Conservation (phyloP, 2,888 invertebrate species). For the Drosophila limbata region DNA sequence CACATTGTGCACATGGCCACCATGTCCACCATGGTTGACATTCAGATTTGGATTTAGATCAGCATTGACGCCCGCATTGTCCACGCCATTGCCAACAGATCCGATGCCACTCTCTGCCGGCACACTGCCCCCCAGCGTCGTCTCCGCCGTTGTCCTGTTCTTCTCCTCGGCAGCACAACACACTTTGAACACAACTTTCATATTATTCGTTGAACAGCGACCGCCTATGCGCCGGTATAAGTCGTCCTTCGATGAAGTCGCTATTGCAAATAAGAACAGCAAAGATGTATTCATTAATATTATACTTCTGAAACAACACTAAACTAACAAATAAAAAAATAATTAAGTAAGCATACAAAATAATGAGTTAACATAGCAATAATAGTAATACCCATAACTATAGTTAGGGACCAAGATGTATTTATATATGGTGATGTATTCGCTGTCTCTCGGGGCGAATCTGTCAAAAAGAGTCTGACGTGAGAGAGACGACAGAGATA, state of each 20-base stretch:
- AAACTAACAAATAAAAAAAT: no score
- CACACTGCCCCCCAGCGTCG: slow-evolving; percentile 49
- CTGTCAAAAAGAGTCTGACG: no score
- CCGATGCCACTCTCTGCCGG: slow-evolving; percentile 51
- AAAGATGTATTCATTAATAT: no score
- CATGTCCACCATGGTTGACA: slow-evolving; percentile 66
- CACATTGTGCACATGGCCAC: slow-evolving; percentile 75
- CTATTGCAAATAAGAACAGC: slow-evolving; percentile 84
- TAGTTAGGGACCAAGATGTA: no score
- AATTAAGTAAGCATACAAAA: no score
- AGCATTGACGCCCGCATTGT: slow-evolving; percentile 55
- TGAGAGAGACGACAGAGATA: no score
- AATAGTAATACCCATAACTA: no score
- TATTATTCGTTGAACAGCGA: slow-evolving; percentile 95
- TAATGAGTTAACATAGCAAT: no score
- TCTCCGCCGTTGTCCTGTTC: slow-evolving; percentile 85
- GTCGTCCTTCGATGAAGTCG: slow-evolving; percentile 96
- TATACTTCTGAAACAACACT: no score
- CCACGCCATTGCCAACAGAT: slow-evolving; percentile 42
- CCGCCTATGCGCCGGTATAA: slow-evolving; percentile 96
- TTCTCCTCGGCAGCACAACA: slow-evolving; percentile 93
- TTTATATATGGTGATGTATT: no score
- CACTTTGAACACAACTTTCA: slow-evolving; percentile 98
- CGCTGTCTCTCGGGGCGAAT: no score
- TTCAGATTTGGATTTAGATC: slow-evolving; percentile 50